phyloP scores from a whole-genome alignment of 2,888 invertebrate species.

The Zaprionus lineosus region DNA sequence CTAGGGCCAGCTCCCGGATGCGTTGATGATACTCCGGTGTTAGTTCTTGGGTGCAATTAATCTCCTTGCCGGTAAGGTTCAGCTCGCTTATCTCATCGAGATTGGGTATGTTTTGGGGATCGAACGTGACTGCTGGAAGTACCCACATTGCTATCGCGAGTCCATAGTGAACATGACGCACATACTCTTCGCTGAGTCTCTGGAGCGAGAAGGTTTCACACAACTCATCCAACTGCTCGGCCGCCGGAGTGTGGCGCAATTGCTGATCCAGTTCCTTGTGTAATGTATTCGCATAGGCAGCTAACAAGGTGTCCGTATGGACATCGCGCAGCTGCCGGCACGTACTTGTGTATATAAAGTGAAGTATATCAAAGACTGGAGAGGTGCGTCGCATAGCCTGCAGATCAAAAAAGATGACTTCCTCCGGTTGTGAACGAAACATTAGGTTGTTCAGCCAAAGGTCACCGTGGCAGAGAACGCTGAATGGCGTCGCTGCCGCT shows the following conservation, averaged over 20 bases:
- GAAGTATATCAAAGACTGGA: conserved; percentile 81
- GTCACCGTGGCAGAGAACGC: conserved; percentile 81
- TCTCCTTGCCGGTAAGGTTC: conserved; percentile 70
- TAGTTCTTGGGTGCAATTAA: conserved; percentile 78
- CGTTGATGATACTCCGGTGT: conserved; percentile 81
- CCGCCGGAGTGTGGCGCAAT: conserved; percentile 46
- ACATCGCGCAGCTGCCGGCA: conserved; percentile 74
- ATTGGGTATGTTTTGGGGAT: conserved; percentile 80
- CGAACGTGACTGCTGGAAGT: conserved; percentile 81
- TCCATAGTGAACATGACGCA: conserved; percentile 78
- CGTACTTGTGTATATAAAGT: conserved; percentile 82
- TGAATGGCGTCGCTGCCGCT: conserved; percentile 60
- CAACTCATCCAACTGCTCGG: conserved; percentile 51
- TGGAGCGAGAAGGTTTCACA: conserved; percentile 69
- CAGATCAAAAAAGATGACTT: conserved; percentile 80
- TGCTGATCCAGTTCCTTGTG: conserved; percentile 66
- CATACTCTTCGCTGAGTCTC: conserved; percentile 77
- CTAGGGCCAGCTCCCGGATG: conserved; percentile 78
- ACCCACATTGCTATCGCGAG: conserved; percentile 81
- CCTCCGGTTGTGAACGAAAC: conserved; percentile 67
- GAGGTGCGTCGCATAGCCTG: conserved; percentile 81
- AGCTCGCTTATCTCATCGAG: conserved; percentile 79
- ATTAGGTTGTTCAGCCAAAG: conserved; percentile 82
- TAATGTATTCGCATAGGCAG: conserved; percentile 74
- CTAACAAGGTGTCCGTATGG: conserved; percentile 71